Base-by-base conservation (phyloP, 2,888 invertebrate genomes). In the Tiliacea aurago region DNA sequence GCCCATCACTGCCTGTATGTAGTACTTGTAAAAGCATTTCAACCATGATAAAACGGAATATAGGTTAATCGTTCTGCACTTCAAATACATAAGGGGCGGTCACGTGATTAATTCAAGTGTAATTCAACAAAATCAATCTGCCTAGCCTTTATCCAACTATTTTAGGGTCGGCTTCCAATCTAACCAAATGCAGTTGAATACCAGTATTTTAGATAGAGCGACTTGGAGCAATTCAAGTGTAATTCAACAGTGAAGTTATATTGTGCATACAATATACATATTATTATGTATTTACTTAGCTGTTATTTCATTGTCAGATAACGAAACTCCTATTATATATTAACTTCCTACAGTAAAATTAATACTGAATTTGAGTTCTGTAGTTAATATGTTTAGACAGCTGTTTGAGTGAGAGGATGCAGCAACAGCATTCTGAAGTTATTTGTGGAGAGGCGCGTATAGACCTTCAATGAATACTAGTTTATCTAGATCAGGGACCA, bases 41-140 rank as follows among this genome's bases (percentile, higher is more conserved):
- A 62, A 43, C 6, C 18, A 43, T 18, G 11, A 53, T 23, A 53
- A 23, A 23, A 53, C 13, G 1, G 20, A n/a, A 69, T 51, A 67
- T 68, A 51, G 69, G 49, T 69, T 28, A 51, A 28, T 28, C 18
- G 10, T 37, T 18, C 20, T 28, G 28, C 68, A 68, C 49, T 68
- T 53, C 23, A 13, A 20, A 41, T 1, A 65, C 20, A 18, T 20
- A 4, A 68, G 20, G 4, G 53, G 5, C 10, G 51, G 10, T n/a
- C 1, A 51, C 51, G 51, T 51, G 23, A 53, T 11, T 6, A 10
- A 37, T 20, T 41, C 28, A 69, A 70, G 69, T 70, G 37, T 6
- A 37, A 37, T 37, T 37, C 37, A 37, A 37, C 37, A 5, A 28
- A 28, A 28, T 28, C 28, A 28, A 37, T 37, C 37, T 6, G 37